Base-by-base conservation (phyloP, 2,888 invertebrate genomes). In the Creontiades dilutus region DNA sequence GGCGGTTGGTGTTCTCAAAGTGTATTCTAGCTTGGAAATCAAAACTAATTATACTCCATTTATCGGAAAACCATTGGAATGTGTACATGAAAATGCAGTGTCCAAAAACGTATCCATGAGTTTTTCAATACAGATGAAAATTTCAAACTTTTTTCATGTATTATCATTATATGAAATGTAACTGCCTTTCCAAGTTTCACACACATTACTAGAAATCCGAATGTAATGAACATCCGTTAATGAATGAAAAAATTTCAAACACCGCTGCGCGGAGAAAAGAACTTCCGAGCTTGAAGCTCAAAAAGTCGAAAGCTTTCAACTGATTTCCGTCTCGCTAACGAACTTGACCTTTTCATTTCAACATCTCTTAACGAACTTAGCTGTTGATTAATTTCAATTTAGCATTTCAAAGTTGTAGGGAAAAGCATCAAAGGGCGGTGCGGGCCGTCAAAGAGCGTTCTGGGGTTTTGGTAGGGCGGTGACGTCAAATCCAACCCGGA, bases 261-360 rank as follows among this genome's bases (percentile, higher is more conserved):
- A 68, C 68, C 3, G 23, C 27, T 68, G 68, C 68, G 27, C 9
- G 68, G 68, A 7, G 19, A 23, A 23, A 68, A 68, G 68, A 23
- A 68, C 68, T 68, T 12, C 3, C 23, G 11, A 68, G 23, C 68
- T 68, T 23, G 23, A 19, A 68, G 68, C 68, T 27, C 23, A 68
- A 68, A 68, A 68, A 68, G 68, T 23, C 23, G 68, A 68, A 23
- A 68, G 68, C 68, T 68, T 68, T 68, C 68, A 68, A 68, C 23
- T 23, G 68, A 68, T 68, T 68, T 68, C 23, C 68, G 68, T 23
- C 68, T 68, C 68, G 68, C 68, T 68, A 68, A 68, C 68, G 23
- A 68, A 68, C 23, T 68, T 68, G 68, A 68, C 68, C 68, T 68
- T 68, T 68, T 68, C 68, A 68, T 68, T 68, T 68, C 68, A 68